Conservation (phyloP, 2,888 invertebrate species). For the Herminia tarsipennalis region DNA sequence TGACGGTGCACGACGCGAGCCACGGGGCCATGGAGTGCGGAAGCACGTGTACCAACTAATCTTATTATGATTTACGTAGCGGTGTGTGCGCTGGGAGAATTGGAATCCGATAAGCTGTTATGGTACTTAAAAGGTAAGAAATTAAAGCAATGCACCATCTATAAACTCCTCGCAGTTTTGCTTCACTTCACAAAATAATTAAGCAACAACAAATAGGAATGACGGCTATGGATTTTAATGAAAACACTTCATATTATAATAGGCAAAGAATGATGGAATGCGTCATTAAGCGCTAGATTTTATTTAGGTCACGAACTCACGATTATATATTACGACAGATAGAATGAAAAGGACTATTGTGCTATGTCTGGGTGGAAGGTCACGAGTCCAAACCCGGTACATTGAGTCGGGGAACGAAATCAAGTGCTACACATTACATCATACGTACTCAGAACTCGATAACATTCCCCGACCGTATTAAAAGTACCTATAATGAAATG, state of each 20-base stretch:
- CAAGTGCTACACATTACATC: not conserved
- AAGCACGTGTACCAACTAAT: constrained; percentile 37
- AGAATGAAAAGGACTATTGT: constrained; percentile 7
- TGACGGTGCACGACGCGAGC: constrained; percentile 20
- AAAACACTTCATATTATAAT: not conserved
- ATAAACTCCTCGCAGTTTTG: too few species aligned
- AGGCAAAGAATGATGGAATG: not conserved
- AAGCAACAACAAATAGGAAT: too few species aligned
- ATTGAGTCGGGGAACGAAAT: not conserved
- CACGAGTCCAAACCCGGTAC: constrained; percentile 4
- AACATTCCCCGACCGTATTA: too few species aligned
- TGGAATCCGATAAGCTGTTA: constrained; percentile 5
- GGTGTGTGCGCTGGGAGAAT: not conserved
- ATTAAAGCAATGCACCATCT: not conserved
- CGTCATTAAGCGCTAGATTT: not conserved
- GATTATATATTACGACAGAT: not conserved
- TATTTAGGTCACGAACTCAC: constrained; percentile 4
- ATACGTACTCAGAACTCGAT: too few species aligned
- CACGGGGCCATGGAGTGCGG: constrained; percentile 37
- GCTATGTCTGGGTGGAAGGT: constrained; percentile 3
- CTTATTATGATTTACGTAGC: constrained; percentile 41
- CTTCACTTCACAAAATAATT: too few species aligned
- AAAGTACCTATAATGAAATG: too few species aligned
- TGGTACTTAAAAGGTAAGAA: not conserved
- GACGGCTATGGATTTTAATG: too few species aligned